Evolutionary conservation across 2,113 vertebrate genomes (phyloP), one percentile per base, ranked within the genome.

Genomic region (Anhinga rufa): DNA sequence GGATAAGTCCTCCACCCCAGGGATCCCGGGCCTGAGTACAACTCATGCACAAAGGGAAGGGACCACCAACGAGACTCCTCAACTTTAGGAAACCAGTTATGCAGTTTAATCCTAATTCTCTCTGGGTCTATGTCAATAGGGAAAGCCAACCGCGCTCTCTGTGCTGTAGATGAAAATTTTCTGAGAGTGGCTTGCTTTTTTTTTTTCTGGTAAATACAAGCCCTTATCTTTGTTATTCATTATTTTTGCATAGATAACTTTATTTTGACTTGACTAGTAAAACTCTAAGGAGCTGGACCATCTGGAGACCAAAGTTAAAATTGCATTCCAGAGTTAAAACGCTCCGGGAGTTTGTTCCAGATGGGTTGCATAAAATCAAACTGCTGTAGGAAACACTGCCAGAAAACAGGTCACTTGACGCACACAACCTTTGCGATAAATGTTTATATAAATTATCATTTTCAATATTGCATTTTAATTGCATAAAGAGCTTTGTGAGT

Each of bases 321-420:
- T 61, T 95, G 78, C 32, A 91, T 64, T 96, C 58, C 68, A 81
- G 82, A 92, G 61, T 83, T 88, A 82, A 60, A 89, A 58, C 34
- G 40, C 83, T 92, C 66, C 1, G 26, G 46, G 72, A 88, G 16
- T 93, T 92, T 58, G 58, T 71, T 96, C 83, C 86, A 93, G 62
- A 95, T 87, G 68, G 75, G 82, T 52, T 84, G 82, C 64, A 90
- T 91, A 88, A 96, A 88, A 85, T 86, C 75, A 91, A 61, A 93
- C 52, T 82, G 25, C 76, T 94, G 65, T 57, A 76, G 71, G 64
- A 69, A 92, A 44, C 62, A 14, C 18, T 91, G 83, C 77, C 75
- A 76, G 79, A 78, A 96, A 95, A 80, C 54, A 92, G 81, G 38
- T 68, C 62, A 93, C 88, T 79, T 86, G 79, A 84, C 69, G 51